These are phyloP conservation scores for Vandiemenella viatica DNA, from an alignment of 2,888 invertebrate species.

Conservation along the genomic window DNA sequence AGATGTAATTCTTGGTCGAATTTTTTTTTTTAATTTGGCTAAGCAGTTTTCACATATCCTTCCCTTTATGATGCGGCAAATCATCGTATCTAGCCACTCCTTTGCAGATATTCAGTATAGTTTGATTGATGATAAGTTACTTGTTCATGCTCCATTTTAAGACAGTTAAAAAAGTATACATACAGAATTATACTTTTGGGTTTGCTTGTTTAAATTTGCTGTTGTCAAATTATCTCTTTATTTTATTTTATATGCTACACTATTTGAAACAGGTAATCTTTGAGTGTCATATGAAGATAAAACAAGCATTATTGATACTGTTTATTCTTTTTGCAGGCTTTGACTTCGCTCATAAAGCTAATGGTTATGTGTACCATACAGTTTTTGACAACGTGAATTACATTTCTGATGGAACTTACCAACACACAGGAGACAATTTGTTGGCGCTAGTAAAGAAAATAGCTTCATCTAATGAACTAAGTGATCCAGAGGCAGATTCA, in stretches of 20 bases:
- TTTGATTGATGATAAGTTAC: no score
- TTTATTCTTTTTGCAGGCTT: constrained; percentile 29
- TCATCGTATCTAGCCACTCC: no score
- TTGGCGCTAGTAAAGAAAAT: constrained; percentile 31
- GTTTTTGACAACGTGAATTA: constrained; percentile 35
- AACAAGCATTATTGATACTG: not conserved
- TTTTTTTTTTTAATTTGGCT: no score
- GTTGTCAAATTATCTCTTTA: no score
- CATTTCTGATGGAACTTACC: constrained; percentile 43
- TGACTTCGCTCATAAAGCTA: constrained; percentile 45
- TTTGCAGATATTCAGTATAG: no score
- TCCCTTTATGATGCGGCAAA: no score
- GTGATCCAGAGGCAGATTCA: constrained; percentile 20
- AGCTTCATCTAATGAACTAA: constrained; percentile 26
- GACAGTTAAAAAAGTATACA: no score
- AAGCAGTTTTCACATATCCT: no score
- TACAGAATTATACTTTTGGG: no score
- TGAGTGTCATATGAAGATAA: not conserved
- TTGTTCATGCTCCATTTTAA: no score
- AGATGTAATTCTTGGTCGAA: no score
- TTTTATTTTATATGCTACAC: constrained; percentile 4
- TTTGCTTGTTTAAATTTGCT: no score
- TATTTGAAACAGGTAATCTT: not conserved
- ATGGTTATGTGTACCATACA: constrained; percentile 53
- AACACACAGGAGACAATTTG: constrained; percentile 46